Evolutionary conservation across 2,113 vertebrate species (phyloP).

Genomic region (Vicugna pacos): DNA sequence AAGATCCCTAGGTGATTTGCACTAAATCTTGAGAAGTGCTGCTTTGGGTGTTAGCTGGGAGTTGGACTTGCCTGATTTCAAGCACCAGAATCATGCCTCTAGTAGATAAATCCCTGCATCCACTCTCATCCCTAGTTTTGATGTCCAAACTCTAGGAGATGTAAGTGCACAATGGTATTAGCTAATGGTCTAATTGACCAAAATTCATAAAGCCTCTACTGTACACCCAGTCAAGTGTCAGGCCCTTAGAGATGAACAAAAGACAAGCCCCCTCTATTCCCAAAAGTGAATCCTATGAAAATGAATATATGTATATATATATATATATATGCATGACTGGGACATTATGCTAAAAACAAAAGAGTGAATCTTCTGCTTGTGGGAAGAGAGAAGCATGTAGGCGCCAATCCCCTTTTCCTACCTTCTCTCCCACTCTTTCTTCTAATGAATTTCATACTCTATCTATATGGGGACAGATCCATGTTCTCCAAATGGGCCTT

Average conservation of each 20-base stretch:
- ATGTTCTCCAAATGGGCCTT: not conserved
- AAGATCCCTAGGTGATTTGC: not conserved
- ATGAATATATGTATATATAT: no score
- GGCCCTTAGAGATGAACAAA: not conserved
- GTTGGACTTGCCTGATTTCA: conserved; percentile 37
- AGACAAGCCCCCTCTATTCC: not conserved
- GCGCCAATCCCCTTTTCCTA: not conserved
- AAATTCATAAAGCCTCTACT: not conserved
- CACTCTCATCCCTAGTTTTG: not conserved
- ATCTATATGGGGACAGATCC: not conserved
- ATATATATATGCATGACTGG: no score
- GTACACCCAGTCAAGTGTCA: not conserved
- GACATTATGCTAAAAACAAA: no score
- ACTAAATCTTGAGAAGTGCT: not conserved
- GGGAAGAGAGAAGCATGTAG: not conserved
- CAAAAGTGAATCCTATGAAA: not conserved
- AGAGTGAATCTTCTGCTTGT: not conserved
- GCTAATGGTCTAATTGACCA: not conserved
- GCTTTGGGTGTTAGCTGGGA: not conserved
- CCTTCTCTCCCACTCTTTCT: not conserved
- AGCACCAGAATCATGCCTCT: not conserved
- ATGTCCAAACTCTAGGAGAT: not conserved
- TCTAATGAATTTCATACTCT: conserved; percentile 6
- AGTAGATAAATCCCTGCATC: not conserved
- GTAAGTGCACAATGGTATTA: not conserved